Conservation (phyloP, 1,140 invertebrate genomes). For the Scaptomyza hsui region DNA sequence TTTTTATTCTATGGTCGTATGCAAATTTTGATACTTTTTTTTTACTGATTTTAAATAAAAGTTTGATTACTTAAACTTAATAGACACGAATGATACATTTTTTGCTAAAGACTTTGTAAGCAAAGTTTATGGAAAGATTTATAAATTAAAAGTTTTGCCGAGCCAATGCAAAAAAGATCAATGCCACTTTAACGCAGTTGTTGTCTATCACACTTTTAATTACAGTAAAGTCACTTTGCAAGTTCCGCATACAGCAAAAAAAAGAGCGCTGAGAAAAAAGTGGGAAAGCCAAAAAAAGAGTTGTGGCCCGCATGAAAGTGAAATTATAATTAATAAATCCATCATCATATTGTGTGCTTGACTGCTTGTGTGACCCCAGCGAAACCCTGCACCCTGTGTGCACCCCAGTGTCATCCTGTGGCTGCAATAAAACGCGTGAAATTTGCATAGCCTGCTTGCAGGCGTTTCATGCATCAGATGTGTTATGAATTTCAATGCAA, state of each 20-base stretch:
- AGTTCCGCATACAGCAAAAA: background rate
- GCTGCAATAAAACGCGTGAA: slow-evolving; percentile 65
- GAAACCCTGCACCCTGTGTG: slow-evolving; percentile 2
- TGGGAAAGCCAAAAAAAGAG: background rate
- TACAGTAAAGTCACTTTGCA: background rate
- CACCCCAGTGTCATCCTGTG: slow-evolving; percentile 29
- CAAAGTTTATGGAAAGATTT: too few species aligned
- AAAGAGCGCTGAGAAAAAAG: background rate
- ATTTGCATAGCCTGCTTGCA: slow-evolving; percentile 73
- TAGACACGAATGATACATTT: too few species aligned
- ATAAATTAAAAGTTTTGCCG: too few species aligned
- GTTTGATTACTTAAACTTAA: too few species aligned
- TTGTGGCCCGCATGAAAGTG: slow-evolving; percentile 30
- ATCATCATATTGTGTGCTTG: slow-evolving; percentile 35
- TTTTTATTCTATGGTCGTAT: too few species aligned
- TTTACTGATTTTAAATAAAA: too few species aligned
- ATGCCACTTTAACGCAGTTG: too few species aligned
- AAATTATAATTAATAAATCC: slow-evolving; percentile 70
- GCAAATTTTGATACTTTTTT: too few species aligned
- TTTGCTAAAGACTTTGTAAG: too few species aligned
- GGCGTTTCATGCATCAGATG: slow-evolving; percentile 79
- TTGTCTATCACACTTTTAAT: background rate
- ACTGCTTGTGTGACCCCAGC: slow-evolving; percentile 6
- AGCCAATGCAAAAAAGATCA: too few species aligned
- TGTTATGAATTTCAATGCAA: slow-evolving; percentile 79